phyloP scores from a whole-genome alignment of 2,113 vertebrate species.

The Prionailurus bengalensis region DNA sequence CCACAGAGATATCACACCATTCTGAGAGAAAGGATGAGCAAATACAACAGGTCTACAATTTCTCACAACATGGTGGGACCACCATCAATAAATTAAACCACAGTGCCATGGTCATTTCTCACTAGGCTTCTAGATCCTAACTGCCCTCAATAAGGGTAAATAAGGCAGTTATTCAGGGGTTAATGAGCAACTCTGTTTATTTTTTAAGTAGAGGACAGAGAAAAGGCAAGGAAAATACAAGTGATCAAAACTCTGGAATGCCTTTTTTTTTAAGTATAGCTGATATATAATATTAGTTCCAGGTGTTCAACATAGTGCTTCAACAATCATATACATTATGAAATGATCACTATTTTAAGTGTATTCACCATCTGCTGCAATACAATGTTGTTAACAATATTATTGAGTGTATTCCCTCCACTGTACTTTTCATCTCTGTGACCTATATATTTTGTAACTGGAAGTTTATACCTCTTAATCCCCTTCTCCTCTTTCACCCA shows the following conservation, averaged over 20 bases:
- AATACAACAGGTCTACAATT: background rate
- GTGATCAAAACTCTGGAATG: background rate
- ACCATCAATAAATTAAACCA: no score
- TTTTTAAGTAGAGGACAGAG: background rate
- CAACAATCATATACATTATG: background rate
- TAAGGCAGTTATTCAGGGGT: background rate
- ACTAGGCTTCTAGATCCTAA: background rate
- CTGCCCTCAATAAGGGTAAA: background rate
- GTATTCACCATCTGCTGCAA: background rate
- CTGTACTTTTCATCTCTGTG: background rate
- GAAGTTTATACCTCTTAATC: background rate
- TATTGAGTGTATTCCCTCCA: background rate
- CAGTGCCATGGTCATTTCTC: background rate
- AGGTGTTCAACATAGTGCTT: background rate
- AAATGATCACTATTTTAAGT: background rate
- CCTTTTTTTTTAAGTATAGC: background rate
- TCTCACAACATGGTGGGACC: no score
- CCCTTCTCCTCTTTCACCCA: background rate
- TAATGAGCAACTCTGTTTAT: background rate
- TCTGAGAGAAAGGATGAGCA: background rate
- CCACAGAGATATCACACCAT: background rate
- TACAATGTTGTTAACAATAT: background rate
- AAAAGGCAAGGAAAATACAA: background rate
- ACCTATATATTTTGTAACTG: background rate
- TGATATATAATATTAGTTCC: background rate